Conservation (phyloP, 2,113 vertebrate species). For the Perca schrenkii region DNA sequence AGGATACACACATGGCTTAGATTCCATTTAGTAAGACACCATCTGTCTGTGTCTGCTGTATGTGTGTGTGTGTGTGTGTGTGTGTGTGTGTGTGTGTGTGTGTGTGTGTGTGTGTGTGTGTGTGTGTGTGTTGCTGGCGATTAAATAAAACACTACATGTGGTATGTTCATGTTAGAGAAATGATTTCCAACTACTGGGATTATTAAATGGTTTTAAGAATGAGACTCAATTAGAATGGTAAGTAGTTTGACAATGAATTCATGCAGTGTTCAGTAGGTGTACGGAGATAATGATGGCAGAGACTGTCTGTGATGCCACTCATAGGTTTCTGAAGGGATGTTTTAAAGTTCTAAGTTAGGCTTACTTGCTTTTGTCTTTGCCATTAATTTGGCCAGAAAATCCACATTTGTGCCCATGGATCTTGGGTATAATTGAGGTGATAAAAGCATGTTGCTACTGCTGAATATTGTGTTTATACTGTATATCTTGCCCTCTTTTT, state of each 20-base stretch:
- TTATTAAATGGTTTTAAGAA: constrained; percentile 18
- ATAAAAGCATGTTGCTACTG: not conserved
- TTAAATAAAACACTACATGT: not conserved
- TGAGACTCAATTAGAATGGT: not conserved
- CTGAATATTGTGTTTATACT: not conserved
- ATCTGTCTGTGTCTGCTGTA: constrained; percentile 39
- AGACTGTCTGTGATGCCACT: not conserved
- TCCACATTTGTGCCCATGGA: constrained; percentile 6
- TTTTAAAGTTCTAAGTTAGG: constrained; percentile 1
- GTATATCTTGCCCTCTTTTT: not conserved
- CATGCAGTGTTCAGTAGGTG: not conserved
- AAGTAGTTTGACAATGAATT: constrained; percentile 3
- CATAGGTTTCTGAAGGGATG: not conserved
- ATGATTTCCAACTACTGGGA: not conserved
- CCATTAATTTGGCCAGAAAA: not conserved
- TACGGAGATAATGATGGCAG: not conserved
- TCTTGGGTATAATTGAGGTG: not conserved
- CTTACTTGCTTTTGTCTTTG: constrained; percentile 12
- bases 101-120: not conserved
- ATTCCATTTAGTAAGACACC: constrained; percentile 31
- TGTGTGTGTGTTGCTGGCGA: not conserved
- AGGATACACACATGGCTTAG: constrained; percentile 17
- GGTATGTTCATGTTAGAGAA: not conserved
- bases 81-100: not conserved
- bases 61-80: not conserved